Base-by-base conservation (phyloP, 2,797 vertebrate species). In the Brotula barbata region DNA sequence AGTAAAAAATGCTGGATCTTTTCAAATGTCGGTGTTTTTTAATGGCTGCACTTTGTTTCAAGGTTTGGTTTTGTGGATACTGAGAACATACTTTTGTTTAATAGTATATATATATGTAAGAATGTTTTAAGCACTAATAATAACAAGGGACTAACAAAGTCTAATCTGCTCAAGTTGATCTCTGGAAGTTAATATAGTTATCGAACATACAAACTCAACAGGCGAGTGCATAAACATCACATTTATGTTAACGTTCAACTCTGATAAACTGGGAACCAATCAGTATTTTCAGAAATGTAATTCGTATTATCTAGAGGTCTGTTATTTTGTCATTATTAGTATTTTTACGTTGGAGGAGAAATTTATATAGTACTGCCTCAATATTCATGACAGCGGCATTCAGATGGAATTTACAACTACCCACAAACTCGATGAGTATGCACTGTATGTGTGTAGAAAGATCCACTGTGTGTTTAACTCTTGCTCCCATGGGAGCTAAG, bases 401-500 rank as follows among this genome's bases (percentile, higher is more conserved):
- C 34, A 28, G 25, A 28, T 28, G 25, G 25, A 19, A 17, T 39
- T 55, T 21, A 28, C 31, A 59, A 7, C 9, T 5, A 1, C 23
- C 60, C 36, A 7, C 5, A 13, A 46, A 7, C 41, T 16, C 7
- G 41, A 58, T 43, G 57, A 70, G 58, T 42, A 36, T 58, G 19
- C 40, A 16, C 45, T 48, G 31, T 65, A 45, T 77, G 52, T 57
- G 51, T 12, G 25, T 65, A 61, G 63, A 72, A 58, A 76, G 39
- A 62, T 50, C 36, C 12, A 46, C 43, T 53, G 44, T 64, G 28
- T 77, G 73, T 78, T 76, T 75, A 61, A 71, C 72, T 57, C 45
- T 4, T 60, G 37, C 68, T 77, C 70, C 59, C 55, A 2, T 12
- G 58, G 49, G 75, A 58, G 23, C 2, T 0, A 9, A 40, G 14